Percentiles rank a stretch among this genome's conserved stretches.
phyloP scores from a whole-genome alignment of 1,140 invertebrate species.

The Acromyrmex echinatior region DNA sequence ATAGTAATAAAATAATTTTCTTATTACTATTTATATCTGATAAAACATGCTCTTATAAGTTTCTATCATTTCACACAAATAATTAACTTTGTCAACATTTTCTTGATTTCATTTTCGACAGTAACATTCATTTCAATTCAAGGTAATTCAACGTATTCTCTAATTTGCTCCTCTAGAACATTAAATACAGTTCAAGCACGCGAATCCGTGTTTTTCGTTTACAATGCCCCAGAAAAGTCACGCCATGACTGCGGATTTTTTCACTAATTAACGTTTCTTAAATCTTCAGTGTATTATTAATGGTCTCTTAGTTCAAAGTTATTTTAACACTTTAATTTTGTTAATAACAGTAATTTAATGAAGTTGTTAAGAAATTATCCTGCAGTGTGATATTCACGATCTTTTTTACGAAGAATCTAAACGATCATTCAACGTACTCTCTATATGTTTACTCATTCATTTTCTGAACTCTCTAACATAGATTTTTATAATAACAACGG shows the following conservation, averaged over 20 bases:
- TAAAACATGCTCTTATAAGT: neutral
- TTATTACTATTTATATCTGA: neutral
- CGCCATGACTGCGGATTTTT: neutral
- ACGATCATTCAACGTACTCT: neutral
- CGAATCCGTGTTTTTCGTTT: slow-evolving; percentile 13
- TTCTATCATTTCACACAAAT: neutral
- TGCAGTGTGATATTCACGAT: neutral
- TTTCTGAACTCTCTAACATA: neutral
- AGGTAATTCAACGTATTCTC: slow-evolving; percentile 32
- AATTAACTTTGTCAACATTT: neutral
- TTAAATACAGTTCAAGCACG: slow-evolving; percentile 27
- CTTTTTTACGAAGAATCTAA: neutral
- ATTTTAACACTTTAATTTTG: neutral
- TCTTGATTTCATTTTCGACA: neutral
- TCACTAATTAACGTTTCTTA: neutral
- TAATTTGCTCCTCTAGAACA: slow-evolving; percentile 27
- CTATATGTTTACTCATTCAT: neutral
- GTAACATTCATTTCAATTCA: neutral
- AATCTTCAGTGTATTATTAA: neutral
- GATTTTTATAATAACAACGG: neutral
- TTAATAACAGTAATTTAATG: neutral
- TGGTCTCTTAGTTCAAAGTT: neutral
- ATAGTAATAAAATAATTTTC: neutral
- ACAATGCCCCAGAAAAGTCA: slow-evolving; percentile 2
- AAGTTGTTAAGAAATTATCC: neutral